Conservation (phyloP, 2,888 invertebrate species). For the Idaea biselata region DNA sequence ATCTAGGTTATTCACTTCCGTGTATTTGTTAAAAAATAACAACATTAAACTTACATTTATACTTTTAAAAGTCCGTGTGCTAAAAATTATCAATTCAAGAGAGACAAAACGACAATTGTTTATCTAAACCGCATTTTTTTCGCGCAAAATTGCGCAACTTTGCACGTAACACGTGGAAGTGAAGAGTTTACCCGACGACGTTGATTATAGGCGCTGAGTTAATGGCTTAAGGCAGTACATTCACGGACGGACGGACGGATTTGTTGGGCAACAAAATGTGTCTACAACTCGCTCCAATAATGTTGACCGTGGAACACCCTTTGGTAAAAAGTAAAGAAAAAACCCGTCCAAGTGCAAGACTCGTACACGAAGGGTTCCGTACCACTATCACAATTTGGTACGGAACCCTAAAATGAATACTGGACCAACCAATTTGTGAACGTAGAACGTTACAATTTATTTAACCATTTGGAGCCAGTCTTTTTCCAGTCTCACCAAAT, state of each 20-base stretch:
- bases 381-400: too few species aligned
- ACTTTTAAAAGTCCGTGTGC: background rate
- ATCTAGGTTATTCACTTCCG: background rate
- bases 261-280: slow-evolving; percentile 3
- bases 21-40: background rate
- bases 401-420: too few species aligned
- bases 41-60: background rate
- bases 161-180: slow-evolving; percentile 59
- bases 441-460: too few species aligned
- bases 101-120: slow-evolving; percentile 5
- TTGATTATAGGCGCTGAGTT: slow-evolving; percentile 25
- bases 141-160: slow-evolving; percentile 38
- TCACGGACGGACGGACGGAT: slow-evolving; percentile 14
- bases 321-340: too few species aligned
- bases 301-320: too few species aligned
- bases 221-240: slow-evolving; percentile 25
- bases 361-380: too few species aligned
- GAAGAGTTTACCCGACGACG: slow-evolving; percentile 30
- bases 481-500: too few species aligned
- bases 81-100: background rate
- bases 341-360: too few species aligned
- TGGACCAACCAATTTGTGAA: too few species aligned
- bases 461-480: too few species aligned
- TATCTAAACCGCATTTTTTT: slow-evolving; percentile 8
- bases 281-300: too few species aligned